phyloP scores from a whole-genome alignment of 1,140 invertebrate species.

The Sweltsa coloradensis region DNA sequence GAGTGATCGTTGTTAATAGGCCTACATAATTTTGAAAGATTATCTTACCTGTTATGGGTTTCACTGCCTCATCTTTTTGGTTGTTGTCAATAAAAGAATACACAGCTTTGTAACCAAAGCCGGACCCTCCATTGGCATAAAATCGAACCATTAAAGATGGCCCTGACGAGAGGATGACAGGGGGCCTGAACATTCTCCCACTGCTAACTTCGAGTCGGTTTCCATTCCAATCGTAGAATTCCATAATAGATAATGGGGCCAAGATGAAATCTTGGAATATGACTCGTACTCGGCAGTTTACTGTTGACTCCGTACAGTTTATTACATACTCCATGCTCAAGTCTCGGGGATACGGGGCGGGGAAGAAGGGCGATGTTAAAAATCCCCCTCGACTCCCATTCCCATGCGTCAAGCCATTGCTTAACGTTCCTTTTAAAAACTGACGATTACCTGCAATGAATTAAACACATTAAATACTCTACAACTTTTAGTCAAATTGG shows the following conservation, averaged over 20 bases:
- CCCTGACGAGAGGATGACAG: conserved; percentile 49
- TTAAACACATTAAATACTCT: too few relatives aligned
- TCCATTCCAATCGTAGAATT: conserved; percentile 60
- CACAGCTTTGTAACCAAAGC: conserved; percentile 52
- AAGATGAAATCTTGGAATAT: conserved; percentile 59
- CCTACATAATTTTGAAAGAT: too few relatives aligned
- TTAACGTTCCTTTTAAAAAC: conserved; percentile 37
- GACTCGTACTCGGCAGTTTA: conserved; percentile 44
- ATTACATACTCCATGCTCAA: conserved; percentile 53
- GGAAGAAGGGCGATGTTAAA: conserved; percentile 54
- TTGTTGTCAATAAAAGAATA: conserved; percentile 50
- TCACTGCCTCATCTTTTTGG: too few relatives aligned
- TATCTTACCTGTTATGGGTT: too few relatives aligned
- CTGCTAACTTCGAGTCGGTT: conserved; percentile 50
- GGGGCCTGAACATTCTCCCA: conserved; percentile 53
- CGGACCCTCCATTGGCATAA: conserved; percentile 55
- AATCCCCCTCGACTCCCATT: conserved; percentile 25
- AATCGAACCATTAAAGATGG: conserved; percentile 51
- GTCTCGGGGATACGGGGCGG: conserved; percentile 51
- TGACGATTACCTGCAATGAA: conserved; percentile 43
- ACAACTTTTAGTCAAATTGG: too few relatives aligned
- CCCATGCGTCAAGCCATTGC: conserved; percentile 21
- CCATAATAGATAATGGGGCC: conserved; percentile 50
- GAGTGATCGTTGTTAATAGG: too few relatives aligned
- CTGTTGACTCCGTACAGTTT: conserved; percentile 31